phyloP scores from a whole-genome alignment of 2,113 vertebrate species.

The Meriones unguiculatus region DNA sequence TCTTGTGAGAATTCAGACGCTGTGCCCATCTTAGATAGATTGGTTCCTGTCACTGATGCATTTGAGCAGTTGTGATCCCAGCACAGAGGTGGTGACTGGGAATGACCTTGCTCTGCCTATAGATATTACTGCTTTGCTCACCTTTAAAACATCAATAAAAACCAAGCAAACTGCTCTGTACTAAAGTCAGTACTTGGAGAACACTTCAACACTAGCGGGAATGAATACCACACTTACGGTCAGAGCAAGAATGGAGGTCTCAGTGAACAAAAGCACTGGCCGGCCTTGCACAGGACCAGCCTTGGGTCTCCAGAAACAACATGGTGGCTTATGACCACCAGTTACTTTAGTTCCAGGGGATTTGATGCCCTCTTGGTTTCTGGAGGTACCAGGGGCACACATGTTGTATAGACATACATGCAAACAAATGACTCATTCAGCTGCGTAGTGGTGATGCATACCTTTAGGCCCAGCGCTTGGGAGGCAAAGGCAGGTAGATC shows the following conservation, averaged over 20 bases:
- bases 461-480: background rate
- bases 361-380: background rate
- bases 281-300: background rate
- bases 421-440: background rate
- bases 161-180: conserved; percentile 15
- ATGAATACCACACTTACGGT: background rate
- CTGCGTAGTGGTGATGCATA: background rate
- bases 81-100: conserved; percentile 7
- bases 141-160: conserved; percentile 47
- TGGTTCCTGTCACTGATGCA: background rate
- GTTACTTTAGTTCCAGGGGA: background rate
- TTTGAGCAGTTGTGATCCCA: background rate
- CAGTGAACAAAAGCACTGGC: background rate
- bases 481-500: background rate
- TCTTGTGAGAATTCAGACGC: background rate
- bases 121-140: conserved; percentile 63
- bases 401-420: background rate
- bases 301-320: background rate
- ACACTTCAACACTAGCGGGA: conserved; percentile 14
- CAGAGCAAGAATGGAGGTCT: background rate
- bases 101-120: conserved; percentile 17
- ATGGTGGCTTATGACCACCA: background rate
- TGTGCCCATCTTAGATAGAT: conserved; percentile 14
- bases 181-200: conserved; percentile 19
- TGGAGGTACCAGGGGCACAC: background rate